A percentile compares a stretch with the other conserved stretches of the same genome.
These are phyloP conservation scores for Hololepta plana DNA, from an alignment of 2,888 invertebrate genomes.

Conservation along the genomic window DNA sequence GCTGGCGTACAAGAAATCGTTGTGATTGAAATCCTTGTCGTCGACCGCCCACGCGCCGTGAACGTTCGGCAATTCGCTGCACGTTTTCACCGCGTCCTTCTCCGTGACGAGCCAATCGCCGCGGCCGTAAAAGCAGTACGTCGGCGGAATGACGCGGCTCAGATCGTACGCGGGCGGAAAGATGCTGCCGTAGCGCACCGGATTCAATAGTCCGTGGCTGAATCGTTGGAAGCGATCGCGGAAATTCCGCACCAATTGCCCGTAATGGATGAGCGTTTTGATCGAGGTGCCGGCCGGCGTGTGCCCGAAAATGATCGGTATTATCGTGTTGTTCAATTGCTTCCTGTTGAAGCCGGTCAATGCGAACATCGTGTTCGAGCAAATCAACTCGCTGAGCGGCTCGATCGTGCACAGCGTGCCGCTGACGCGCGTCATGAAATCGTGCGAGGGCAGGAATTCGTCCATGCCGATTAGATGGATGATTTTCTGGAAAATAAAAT, in stretches of 20 bases:
- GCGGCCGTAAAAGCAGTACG: constrained; percentile 26
- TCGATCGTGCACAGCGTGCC: too few relatives aligned
- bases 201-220: constrained; percentile 8
- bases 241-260: background rate
- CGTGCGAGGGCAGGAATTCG: too few relatives aligned
- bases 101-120: constrained; percentile 30
- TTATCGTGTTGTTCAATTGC: too few relatives aligned
- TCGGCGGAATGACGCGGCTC: constrained; percentile 21
- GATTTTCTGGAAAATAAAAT: too few relatives aligned
- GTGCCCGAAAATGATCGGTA: too few relatives aligned
- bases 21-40: constrained; percentile 32
- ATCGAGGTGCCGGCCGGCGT: too few relatives aligned
- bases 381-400: too few relatives aligned
- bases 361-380: too few relatives aligned
- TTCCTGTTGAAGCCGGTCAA: too few relatives aligned
- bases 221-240: constrained; percentile 5
- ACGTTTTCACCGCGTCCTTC: constrained; percentile 21
- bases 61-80: constrained; percentile 15
- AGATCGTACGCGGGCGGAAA: constrained; percentile 24
- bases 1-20: constrained; percentile 38
- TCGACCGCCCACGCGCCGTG: constrained; percentile 32
- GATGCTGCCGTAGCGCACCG: constrained; percentile 14
- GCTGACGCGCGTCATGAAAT: too few relatives aligned
- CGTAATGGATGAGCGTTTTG: background rate
- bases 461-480: too few relatives aligned